phyloP scores from a whole-genome alignment of 2,113 vertebrate species.

The Brienomyrus longianalis region DNA sequence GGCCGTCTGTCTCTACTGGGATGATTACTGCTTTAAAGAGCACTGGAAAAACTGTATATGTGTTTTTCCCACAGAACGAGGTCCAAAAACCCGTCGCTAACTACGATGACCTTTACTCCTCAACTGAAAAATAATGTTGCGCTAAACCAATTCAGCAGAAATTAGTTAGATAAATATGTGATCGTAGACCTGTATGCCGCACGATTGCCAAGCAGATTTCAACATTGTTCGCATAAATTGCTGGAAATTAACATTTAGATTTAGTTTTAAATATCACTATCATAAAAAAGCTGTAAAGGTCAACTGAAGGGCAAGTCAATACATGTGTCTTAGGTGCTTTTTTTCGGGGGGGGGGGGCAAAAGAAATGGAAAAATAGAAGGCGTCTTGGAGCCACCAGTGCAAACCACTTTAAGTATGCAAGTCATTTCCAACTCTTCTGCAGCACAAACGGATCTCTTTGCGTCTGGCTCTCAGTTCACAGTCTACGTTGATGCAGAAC shows the following conservation, averaged over 20 bases:
- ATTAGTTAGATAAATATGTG: neutral
- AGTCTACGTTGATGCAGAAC: constrained; percentile 2
- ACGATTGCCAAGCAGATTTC: neutral
- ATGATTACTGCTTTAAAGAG: neutral
- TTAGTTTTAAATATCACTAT: neutral
- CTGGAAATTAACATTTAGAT: neutral
- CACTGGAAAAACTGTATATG: neutral
- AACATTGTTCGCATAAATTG: neutral
- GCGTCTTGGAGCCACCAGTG: neutral
- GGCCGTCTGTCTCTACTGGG: neutral
- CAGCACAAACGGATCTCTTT: constrained; percentile 13
- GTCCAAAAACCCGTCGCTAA: neutral
- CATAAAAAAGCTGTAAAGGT: neutral
- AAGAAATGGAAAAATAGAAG: neutral
- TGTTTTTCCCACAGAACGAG: neutral
- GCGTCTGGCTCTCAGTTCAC: constrained; percentile 16
- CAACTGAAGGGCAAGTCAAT: neutral
- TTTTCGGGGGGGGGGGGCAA: neutral
- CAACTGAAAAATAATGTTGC: neutral
- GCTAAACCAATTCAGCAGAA: neutral
- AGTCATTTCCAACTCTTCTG: constrained; percentile 27
- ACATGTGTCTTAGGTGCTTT: neutral
- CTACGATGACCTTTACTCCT: neutral
- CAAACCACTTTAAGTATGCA: neutral
- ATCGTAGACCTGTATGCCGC: neutral